A percentile compares a stretch with the other conserved stretches of the same genome.
phyloP scores from a whole-genome alignment of 1,140 invertebrate genomes.

The Coenobita brevimanus region DNA sequence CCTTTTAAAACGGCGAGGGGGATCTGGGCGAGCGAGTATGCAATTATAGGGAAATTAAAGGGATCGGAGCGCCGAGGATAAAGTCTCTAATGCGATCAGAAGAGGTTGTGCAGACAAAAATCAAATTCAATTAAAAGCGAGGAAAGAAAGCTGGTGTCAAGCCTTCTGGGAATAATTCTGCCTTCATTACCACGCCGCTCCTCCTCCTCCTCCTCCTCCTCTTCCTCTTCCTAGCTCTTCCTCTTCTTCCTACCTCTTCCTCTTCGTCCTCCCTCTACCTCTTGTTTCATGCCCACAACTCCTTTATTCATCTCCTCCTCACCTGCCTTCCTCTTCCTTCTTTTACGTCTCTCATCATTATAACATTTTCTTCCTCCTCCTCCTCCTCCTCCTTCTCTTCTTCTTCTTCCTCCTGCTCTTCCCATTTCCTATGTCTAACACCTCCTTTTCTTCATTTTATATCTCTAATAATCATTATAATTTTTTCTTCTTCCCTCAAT shows the following conservation, averaged over 20 bases:
- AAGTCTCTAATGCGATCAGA: conserved; percentile 58
- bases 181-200: conserved; percentile 45
- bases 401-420: too few species aligned
- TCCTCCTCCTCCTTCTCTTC: too few species aligned
- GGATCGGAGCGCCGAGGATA: conserved; percentile 15
- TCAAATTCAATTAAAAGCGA: conserved; percentile 63
- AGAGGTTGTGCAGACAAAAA: conserved; percentile 52
- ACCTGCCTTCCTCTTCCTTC: too few species aligned
- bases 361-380: too few species aligned
- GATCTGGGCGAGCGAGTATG: conserved; percentile 43
- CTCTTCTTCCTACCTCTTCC: neutral
- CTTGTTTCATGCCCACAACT: too few species aligned
- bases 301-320: too few species aligned
- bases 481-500: too few species aligned
- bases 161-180: conserved; percentile 58
- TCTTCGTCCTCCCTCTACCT: neutral
- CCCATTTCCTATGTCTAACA: too few species aligned
- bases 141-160: conserved; percentile 62
- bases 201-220: neutral
- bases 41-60: conserved; percentile 66
- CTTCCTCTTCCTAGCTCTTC: neutral
- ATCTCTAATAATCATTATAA: too few species aligned
- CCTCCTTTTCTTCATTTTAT: too few species aligned
- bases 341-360: too few species aligned
- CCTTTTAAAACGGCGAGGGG: too few species aligned